Evolutionary conservation across 2,797 vertebrate genomes (phyloP).

Genomic region (Scolopax rusticola): DNA sequence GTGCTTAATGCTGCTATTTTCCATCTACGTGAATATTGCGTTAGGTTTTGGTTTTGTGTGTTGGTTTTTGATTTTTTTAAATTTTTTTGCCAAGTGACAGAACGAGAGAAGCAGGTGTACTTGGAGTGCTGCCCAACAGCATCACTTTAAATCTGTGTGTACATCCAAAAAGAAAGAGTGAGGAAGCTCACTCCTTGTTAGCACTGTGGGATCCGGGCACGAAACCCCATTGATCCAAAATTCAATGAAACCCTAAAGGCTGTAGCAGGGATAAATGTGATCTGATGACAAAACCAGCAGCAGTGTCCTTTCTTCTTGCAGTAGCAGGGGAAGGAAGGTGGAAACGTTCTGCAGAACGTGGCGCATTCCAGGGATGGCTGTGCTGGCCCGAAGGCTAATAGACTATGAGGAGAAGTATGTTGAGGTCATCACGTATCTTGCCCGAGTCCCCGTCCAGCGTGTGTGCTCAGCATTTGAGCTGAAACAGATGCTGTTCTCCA

Average conservation of each 20-base stretch:
- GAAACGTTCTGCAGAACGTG: not conserved
- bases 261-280: not conserved
- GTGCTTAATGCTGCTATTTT: not conserved
- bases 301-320: not conserved
- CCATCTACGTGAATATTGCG: rapidly evolving
- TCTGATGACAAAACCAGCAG: not conserved
- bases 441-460: not conserved
- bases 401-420: not conserved
- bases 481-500: conserved; percentile 25
- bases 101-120: not conserved
- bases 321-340: not conserved
- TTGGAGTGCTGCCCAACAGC: not conserved
- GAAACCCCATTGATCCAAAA: conserved; percentile 31
- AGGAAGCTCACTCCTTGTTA: not conserved
- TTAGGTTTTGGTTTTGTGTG: not conserved
- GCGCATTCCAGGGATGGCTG: conserved; percentile 20
- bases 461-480: not conserved
- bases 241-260: not conserved
- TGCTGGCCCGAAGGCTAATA: not conserved
- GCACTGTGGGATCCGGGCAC: not conserved
- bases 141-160: not conserved
- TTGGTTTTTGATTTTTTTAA: not conserved
- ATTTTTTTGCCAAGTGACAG: not conserved
- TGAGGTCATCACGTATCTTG: not conserved
- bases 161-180: not conserved